Evolutionary conservation across 2,888 invertebrate genomes (phyloP).

Genomic region (Acleris emargana): DNA sequence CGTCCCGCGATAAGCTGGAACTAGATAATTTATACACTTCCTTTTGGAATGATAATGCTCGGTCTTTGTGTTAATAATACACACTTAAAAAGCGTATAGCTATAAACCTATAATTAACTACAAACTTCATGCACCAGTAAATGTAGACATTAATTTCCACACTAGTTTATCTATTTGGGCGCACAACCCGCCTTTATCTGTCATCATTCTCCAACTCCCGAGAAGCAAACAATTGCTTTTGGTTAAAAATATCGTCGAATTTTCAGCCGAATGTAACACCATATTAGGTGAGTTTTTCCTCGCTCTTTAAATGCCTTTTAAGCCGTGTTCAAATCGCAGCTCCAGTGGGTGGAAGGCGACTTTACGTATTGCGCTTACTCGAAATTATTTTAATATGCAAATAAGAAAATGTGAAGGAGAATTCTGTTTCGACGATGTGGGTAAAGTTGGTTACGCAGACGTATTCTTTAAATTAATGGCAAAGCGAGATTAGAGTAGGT

Average conservation of each 20-base stretch:
- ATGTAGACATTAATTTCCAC: slow-evolving; percentile 84
- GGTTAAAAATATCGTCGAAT: slow-evolving; percentile 48
- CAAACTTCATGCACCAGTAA: slow-evolving; percentile 84
- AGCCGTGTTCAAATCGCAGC: slow-evolving; percentile 52
- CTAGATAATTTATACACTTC: slow-evolving; percentile 77
- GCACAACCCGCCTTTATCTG: slow-evolving; percentile 82
- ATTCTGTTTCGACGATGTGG: slow-evolving; percentile 79
- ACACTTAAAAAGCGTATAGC: slow-evolving; percentile 76
- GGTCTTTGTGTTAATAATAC: slow-evolving; percentile 77
- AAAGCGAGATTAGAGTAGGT: slow-evolving; percentile 76
- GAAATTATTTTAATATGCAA: slow-evolving; percentile 84
- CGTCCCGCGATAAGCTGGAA: slow-evolving; percentile 64
- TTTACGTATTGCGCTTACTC: slow-evolving; percentile 80
- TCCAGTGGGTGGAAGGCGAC: slow-evolving; percentile 66
- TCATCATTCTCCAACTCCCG: slow-evolving; percentile 71
- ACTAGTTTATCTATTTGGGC: slow-evolving; percentile 84
- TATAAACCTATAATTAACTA: slow-evolving; percentile 82
- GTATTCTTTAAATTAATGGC: slow-evolving; percentile 83
- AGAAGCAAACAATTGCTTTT: slow-evolving; percentile 62
- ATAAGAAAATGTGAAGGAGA: slow-evolving; percentile 82
- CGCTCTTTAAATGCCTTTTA: slow-evolving; percentile 49
- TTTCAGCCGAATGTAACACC: slow-evolving; percentile 50
- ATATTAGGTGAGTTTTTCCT: slow-evolving; percentile 60
- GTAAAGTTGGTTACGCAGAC: slow-evolving; percentile 78
- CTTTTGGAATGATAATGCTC: slow-evolving; percentile 78